A percentile compares a stretch with the other conserved stretches of the same genome.
Conservation (phyloP, 1,140 invertebrate species). For the Lutraria rhynchaena region DNA sequence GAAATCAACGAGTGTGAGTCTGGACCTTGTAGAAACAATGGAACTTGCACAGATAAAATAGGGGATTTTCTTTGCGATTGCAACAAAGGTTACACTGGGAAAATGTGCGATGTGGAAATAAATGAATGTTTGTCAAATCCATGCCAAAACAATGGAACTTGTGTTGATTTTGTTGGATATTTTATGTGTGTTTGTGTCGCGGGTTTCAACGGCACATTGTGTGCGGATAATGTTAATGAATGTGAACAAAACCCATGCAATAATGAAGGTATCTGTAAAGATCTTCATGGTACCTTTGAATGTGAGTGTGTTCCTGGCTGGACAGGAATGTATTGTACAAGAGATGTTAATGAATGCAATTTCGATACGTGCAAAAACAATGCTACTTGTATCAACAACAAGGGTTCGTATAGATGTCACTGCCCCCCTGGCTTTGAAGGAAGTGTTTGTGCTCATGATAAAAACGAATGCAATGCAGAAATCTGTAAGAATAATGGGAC, state of each 20-base stretch:
- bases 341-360: neutral
- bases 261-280: neutral
- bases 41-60: slow-evolving; percentile 36
- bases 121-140: slow-evolving; percentile 7
- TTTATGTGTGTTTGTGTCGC: neutral
- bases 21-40: slow-evolving; percentile 5
- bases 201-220: neutral
- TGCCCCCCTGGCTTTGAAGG: neutral
- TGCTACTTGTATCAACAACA: neutral
- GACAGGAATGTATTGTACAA: neutral
- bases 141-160: slow-evolving; percentile 17
- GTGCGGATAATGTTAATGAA: neutral
- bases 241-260: neutral
- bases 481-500: neutral
- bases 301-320: slow-evolving; percentile 17
- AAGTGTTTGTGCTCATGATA: neutral
- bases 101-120: slow-evolving; percentile 11
- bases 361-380: neutral
- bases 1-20: slow-evolving; percentile 53
- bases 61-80: slow-evolving; percentile 45
- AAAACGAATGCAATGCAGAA: neutral
- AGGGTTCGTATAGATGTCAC: neutral
- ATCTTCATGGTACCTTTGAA: neutral
- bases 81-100: slow-evolving; percentile 22
- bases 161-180: neutral